Evolutionary conservation across 2,888 invertebrate genomes (phyloP).

Genomic region (Platerodrilus igneus): DNA sequence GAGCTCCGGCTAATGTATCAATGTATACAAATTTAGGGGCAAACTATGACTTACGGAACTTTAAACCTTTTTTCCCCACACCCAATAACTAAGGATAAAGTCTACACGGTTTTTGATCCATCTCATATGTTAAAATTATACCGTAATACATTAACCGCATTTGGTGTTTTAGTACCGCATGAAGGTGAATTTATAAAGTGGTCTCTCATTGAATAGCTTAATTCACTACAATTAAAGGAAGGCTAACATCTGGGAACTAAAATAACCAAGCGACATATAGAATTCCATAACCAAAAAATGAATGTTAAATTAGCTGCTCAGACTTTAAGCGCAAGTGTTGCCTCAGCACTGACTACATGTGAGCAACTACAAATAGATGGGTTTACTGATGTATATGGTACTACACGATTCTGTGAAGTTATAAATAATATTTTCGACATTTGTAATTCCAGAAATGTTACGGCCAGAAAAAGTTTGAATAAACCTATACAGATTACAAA

Average conservation of each 20-base stretch:
- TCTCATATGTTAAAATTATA: constrained; percentile 18
- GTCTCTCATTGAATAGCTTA: constrained; percentile 25
- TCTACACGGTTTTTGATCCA: constrained; percentile 14
- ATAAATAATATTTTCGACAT: constrained; percentile 33
- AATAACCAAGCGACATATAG: constrained; percentile 21
- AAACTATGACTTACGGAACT: constrained; percentile 6
- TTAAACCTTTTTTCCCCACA: constrained; percentile 15
- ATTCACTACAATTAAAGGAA: constrained; percentile 27
- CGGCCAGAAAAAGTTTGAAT: constrained; percentile 18
- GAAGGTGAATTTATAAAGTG: constrained; percentile 23
- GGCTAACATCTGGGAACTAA: constrained; percentile 28
- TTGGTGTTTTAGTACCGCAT: constrained; percentile 12
- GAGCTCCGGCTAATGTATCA: constrained; percentile 28
- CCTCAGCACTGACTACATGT: constrained; percentile 24
- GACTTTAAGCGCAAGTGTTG: constrained; percentile 28
- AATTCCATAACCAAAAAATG: constrained; percentile 28
- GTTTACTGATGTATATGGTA: constrained; percentile 21
- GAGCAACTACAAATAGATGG: constrained; percentile 9
- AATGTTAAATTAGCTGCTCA: constrained; percentile 30
- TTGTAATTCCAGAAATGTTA: constrained; percentile 26
- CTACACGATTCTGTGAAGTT: constrained; percentile 25
- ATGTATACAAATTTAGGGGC: constrained; percentile 21
- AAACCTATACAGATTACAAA: constrained; percentile 1
- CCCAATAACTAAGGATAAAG: background rate
- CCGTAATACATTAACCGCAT: constrained; percentile 16